Conservation (phyloP, 2,797 vertebrate species). For the Chrysocyon brachyurus region DNA sequence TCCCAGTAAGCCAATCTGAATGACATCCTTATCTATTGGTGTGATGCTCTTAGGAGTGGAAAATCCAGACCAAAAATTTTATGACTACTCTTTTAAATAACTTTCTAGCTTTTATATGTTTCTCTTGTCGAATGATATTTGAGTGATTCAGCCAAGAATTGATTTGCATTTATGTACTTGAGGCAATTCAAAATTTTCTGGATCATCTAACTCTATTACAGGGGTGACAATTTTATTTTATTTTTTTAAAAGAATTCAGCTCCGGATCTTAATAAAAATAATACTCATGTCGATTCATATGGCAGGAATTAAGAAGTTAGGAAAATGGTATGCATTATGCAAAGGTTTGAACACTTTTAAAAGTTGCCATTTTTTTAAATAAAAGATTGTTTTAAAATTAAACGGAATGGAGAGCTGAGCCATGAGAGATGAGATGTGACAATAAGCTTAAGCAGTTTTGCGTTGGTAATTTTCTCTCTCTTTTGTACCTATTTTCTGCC, state of each 20-base stretch:
- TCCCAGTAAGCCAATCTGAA: background rate
- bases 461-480: background rate
- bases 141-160: constrained; percentile 13
- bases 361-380: background rate
- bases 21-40: constrained; percentile 14
- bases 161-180: constrained; percentile 49
- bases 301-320: constrained; percentile 4
- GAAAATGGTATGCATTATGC: background rate
- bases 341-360: background rate
- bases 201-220: constrained; percentile 36
- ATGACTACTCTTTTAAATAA: constrained; percentile 14
- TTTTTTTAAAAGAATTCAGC: constrained; percentile 36
- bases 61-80: constrained; percentile 48
- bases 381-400: constrained; percentile 37
- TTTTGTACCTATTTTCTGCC: background rate
- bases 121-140: constrained; percentile 60
- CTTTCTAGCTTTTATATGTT: constrained; percentile 13
- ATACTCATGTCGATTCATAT: background rate
- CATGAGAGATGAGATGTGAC: background rate
- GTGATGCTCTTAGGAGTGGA: background rate
- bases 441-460: background rate
- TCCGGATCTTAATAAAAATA: background rate
- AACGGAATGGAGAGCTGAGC: background rate
- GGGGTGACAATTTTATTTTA: background rate
- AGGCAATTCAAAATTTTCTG: constrained; percentile 60